A percentile compares a stretch with the other conserved stretches of the same genome.
Evolutionary conservation across 2,888 invertebrate genomes (phyloP).

Genomic region (Oasisia sp.): DNA sequence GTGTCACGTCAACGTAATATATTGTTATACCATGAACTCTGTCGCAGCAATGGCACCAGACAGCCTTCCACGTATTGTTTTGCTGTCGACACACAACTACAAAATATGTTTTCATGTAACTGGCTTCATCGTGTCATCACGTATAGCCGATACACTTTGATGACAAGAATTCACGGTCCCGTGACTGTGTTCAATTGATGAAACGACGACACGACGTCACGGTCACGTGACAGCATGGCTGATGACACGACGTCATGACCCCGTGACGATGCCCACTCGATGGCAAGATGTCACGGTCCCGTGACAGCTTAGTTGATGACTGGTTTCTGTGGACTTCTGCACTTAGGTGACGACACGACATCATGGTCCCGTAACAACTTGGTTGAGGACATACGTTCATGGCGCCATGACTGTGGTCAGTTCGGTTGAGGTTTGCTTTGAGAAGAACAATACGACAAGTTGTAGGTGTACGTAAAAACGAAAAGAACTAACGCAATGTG

Average conservation of each 20-base stretch:
- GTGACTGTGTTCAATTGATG: not conserved
- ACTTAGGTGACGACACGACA: not conserved
- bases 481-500: not conserved
- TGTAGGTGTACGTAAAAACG: not conserved
- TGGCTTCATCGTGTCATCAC: not conserved
- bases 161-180: not conserved
- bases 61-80: not conserved
- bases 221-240: not conserved
- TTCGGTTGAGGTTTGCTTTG: not conserved
- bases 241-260: not conserved
- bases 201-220: not conserved
- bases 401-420: not conserved
- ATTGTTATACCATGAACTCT: not conserved
- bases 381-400: not conserved
- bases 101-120: not conserved
- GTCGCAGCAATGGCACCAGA: not conserved
- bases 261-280: not conserved
- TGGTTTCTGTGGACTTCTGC: not conserved
- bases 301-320: not conserved
- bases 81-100: not conserved
- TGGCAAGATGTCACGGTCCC: not conserved
- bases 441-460: not conserved
- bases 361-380: not conserved
- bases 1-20: too few relatives aligned
- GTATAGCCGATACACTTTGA: not conserved